Evolutionary conservation across 2,113 vertebrate genomes (phyloP), one percentile per base, ranked within the genome.

Genomic region (Phrynocephalus versicolor): DNA sequence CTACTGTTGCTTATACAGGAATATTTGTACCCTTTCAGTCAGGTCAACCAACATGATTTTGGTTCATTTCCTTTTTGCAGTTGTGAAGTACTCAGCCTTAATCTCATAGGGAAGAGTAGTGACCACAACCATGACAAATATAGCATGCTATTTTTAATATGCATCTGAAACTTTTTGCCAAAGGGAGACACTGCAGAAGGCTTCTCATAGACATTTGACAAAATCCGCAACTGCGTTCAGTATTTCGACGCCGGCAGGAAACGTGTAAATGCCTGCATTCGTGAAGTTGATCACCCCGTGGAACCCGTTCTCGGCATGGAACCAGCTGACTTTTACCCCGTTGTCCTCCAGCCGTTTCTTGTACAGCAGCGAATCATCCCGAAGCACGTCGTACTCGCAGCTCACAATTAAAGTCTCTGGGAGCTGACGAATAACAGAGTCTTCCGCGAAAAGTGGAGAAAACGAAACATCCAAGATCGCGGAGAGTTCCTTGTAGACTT

Each of bases 361-460:
- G 88, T 96, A 98, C 14, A 98, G 75, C 19, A 98, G 92, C 0
- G 96, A 96, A 23, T 98, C 95, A 21, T 98, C 97, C 79, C 96
- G 95, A 1, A 82, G 2, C 2, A 82, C 69, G 10, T 82, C 81
- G 1, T 82, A 58, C 21, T 82, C 81, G 0, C 97, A 98, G 81
- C 96, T 98, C 81, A 97, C 91, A 0, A 98, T 91, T 83, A 95
- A 97, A 15, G 96, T 70, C 55, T 95, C 95, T 0, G 97, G 97
- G n/a, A 95, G 92, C 80, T 86, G 96, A 35, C 92, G 75, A 76
- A 98, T 79, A 3, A 96, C 21, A 0, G 88, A 90, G 1, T 98
- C 96, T 0, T 97, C 96, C 1, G 93, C 95, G 65, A 98, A n/a
- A 86, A 98, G 91, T 6, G 97, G 97, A 12, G 97, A 97, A 79